Conservation (phyloP, 92 coral and sea anemone genomes). For the Epizoanthus stellaris region DNA sequence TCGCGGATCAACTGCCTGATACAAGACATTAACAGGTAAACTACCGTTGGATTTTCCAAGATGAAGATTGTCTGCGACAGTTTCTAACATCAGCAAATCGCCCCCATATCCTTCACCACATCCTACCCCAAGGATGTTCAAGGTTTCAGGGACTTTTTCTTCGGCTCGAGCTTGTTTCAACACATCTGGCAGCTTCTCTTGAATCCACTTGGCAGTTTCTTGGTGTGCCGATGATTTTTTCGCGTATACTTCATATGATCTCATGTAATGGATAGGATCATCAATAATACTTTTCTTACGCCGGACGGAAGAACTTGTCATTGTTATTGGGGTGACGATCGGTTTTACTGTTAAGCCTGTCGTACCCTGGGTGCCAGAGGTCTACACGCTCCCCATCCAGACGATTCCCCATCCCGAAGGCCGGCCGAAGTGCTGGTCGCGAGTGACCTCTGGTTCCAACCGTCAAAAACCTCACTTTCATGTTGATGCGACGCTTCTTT, state of each 20-base stretch:
- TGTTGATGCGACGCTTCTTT: conserved; percentile 35
- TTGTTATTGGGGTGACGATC: too few species aligned
- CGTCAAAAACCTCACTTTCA: conserved; percentile 41
- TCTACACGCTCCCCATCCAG: too few species aligned
- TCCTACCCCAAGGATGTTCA: conserved; percentile 46
- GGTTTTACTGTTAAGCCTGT: too few species aligned
- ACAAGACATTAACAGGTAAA: conserved; percentile 4
- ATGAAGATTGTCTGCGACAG: conserved; percentile 19
- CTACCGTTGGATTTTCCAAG: not conserved
- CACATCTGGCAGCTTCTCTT: conserved; percentile 7
- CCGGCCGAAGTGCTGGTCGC: conserved; percentile 22
- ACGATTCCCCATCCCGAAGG: not conserved
- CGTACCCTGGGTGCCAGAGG: not conserved
- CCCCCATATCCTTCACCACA: conserved; percentile 44
- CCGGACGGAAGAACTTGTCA: too few species aligned
- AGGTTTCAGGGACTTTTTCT: not conserved
- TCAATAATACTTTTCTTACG: too few species aligned
- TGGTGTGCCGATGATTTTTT: conserved; percentile 2
- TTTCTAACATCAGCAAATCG: conserved; percentile 37
- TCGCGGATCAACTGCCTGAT: conserved; percentile 48
- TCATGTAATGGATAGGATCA: conserved; percentile 31
- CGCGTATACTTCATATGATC: conserved; percentile 14
- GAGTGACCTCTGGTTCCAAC: conserved; percentile 33
- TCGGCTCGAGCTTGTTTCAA: conserved; percentile 7
- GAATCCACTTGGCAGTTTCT: conserved; percentile 25